Percentiles rank a stretch among this genome's conserved stretches.
phyloP scores from a whole-genome alignment of 2,888 invertebrate genomes.

The Eristalis intricaria region DNA sequence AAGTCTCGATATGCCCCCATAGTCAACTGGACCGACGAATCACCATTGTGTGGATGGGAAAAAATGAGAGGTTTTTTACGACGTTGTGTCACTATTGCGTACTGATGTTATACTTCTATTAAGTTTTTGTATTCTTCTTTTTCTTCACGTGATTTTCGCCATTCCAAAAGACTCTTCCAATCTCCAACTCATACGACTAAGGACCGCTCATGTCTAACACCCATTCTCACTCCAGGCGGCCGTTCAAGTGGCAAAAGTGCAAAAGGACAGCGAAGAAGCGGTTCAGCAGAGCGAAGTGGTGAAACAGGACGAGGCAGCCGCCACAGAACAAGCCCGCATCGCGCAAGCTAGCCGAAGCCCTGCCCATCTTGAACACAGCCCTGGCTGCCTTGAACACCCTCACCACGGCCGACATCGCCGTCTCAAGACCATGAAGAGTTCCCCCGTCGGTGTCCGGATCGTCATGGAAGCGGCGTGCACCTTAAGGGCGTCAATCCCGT shows the following conservation, averaged over 20 bases:
- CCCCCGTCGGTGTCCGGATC: conserved; percentile 93
- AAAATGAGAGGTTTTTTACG: too few relatives aligned
- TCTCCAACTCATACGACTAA: too few relatives aligned
- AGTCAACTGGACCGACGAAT: too few relatives aligned
- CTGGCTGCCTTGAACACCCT: conserved; percentile 93
- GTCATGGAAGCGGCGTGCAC: conserved; percentile 97
- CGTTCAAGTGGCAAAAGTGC: conserved; percentile 91
- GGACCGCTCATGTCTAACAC: too few relatives aligned
- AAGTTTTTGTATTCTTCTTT: too few relatives aligned
- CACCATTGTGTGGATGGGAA: too few relatives aligned
- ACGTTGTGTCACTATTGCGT: too few relatives aligned
- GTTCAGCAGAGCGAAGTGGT: conserved; percentile 85
- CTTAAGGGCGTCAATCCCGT: conserved; percentile 94
- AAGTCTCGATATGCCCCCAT: too few relatives aligned
- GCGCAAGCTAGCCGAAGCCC: conserved; percentile 94
- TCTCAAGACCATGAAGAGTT: conserved; percentile 99
- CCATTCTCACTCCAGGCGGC: conserved; percentile 81
- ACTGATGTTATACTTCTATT: too few relatives aligned
- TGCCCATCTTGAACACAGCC: conserved; percentile 94
- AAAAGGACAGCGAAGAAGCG: conserved; percentile 93
- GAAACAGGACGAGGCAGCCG: conserved; percentile 89
- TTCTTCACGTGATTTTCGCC: too few relatives aligned
- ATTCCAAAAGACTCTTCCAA: too few relatives aligned
- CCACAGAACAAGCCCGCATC: conserved; percentile 88
- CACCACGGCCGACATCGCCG: conserved; percentile 92